phyloP scores from a whole-genome alignment of 2,113 vertebrate genomes.

The Ariopsis seemanni region DNA sequence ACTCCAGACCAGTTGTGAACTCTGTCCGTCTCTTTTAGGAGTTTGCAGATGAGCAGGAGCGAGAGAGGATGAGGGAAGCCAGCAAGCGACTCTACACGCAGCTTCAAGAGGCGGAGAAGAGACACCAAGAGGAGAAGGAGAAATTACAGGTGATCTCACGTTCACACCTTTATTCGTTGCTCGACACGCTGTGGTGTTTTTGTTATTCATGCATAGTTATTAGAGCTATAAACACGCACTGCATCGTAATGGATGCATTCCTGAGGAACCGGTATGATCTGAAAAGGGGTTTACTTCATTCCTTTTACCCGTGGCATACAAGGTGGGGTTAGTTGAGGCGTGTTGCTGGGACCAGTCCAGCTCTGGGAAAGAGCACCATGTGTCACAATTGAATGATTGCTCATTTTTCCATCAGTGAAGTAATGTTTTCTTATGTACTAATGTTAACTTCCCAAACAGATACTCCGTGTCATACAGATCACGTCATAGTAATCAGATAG shows the following conservation, averaged over 20 bases:
- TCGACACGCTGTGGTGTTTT: neutral
- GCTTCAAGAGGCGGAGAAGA: constrained; percentile 81
- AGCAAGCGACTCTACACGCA: constrained; percentile 76
- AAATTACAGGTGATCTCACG: constrained; percentile 76
- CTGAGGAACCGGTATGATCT: constrained; percentile 16
- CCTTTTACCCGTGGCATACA: neutral
- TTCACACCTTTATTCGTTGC: neutral
- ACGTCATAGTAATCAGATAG: neutral
- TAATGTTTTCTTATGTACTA: neutral
- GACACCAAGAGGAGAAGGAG: constrained; percentile 78
- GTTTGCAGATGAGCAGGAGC: constrained; percentile 72
- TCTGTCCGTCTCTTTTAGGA: constrained; percentile 58
- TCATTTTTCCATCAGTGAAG: constrained; percentile 10
- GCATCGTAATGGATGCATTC: neutral
- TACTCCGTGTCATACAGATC: neutral
- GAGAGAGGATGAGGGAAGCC: constrained; percentile 76
- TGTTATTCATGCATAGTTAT: neutral
- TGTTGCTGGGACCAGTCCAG: neutral
- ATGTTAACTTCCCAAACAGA: neutral
- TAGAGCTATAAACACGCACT: neutral
- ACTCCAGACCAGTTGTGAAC: too few relatives aligned
- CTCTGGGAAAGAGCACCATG: constrained; percentile 12
- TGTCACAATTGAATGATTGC: neutral
- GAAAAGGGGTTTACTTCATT: neutral
- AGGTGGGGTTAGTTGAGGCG: constrained; percentile 3